Conservation (phyloP, 2,888 invertebrate genomes). For the Lamellibrachia columna region DNA sequence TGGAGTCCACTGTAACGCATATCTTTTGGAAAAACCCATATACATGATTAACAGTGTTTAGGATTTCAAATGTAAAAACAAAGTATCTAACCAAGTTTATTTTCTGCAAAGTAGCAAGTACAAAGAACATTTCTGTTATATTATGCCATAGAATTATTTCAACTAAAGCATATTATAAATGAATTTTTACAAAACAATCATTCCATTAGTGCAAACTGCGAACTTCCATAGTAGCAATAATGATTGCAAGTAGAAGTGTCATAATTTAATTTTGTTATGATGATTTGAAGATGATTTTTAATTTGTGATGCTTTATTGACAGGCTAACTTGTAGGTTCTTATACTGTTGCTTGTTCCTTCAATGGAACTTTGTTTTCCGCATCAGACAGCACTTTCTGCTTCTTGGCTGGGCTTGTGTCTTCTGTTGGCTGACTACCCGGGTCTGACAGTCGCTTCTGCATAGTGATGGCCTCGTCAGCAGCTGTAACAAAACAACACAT, state of each 20-base stretch:
- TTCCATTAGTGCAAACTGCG: neutral
- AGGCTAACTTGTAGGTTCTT: neutral
- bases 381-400: conserved; percentile 6
- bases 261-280: neutral
- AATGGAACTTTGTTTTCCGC: neutral
- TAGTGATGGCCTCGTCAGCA: neutral
- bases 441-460: neutral
- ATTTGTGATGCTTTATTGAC: neutral
- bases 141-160: neutral
- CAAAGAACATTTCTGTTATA: neutral
- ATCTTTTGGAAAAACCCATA: too few species aligned
- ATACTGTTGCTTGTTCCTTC: neutral
- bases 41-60: neutral
- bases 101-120: neutral
- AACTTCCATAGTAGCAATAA: conserved; percentile 6
- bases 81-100: neutral
- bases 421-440: conserved; percentile 8
- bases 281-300: neutral
- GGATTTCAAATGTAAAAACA: neutral
- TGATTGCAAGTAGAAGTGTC: neutral
- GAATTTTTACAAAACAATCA: neutral
- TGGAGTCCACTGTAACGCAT: too few species aligned
- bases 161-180: neutral
- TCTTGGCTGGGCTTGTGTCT: conserved; percentile 6
- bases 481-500: neutral